Evolutionary conservation across 2,113 vertebrate genomes (phyloP), one percentile per base, ranked within the genome.

Genomic region (Onychostoma macrolepis): DNA sequence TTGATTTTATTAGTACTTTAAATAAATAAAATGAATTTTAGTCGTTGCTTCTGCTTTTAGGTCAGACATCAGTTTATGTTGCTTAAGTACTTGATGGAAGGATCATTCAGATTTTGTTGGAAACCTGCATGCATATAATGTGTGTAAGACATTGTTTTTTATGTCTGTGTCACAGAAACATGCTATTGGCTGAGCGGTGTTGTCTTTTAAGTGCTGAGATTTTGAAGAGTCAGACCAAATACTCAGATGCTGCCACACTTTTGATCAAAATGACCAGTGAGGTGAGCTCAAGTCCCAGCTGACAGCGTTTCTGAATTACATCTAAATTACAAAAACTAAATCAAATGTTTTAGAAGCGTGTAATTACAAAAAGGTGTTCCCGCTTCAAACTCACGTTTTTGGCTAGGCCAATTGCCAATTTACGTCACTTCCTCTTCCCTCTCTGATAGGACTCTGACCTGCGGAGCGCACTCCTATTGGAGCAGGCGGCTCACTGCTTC

Each of bases 211-310:
- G 98, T 91, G 96, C 97, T 82, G 98, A 99, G 92, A 96, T 99
- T 71, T 95, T 99, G 84, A 99, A 99, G 95, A 99, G 97, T 94
- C 98, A 99, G 92, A 93, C 92, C 85, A 99, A 99, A 91, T 99
- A 98, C 76, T 98, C 98, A 1, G 98, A 99, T 15, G 97, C 98
- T 84, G 98, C 98, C 63, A 94, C 98, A 86, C 97, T 99, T 41
- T 95, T 99, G 80, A 99, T 99, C 89, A 97, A 99, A 91, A 96
- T 99, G 96, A 99, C 98, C 77, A 98, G 97, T 84, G 98, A 99
- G 97, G 98, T 99, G 94, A 93, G 93, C 10, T 41, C 48, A 50
- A 43, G 7, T 76, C n/a, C 26, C 21, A 17, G 0, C 13, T n/a
- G 67, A 36, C 30, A 56, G 53, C 2, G 6, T 56, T 56, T 56